phyloP scores from a whole-genome alignment of 2,888 invertebrate species.

The Andrena camellia region DNA sequence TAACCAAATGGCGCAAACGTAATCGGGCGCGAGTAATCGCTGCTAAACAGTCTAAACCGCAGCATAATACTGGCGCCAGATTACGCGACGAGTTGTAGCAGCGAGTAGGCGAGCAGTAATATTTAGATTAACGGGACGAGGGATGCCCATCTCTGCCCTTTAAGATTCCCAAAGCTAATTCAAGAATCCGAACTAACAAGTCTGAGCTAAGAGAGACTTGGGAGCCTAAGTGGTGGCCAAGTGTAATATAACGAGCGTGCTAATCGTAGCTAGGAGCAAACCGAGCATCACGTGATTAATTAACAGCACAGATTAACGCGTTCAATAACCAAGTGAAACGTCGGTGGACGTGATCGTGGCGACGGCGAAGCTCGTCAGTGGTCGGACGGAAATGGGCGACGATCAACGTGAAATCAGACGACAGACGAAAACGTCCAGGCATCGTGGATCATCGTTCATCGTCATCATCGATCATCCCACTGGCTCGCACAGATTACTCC shows the following conservation, averaged over 20 bases:
- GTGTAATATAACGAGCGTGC: background rate
- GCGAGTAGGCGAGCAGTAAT: background rate
- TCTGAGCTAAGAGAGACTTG: too few relatives aligned
- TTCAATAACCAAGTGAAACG: slow-evolving; percentile 33
- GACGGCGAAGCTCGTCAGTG: slow-evolving; percentile 14
- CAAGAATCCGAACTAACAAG: background rate
- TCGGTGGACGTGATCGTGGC: slow-evolving; percentile 51
- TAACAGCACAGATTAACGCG: slow-evolving; percentile 35
- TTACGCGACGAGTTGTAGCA: too few relatives aligned
- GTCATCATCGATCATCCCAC: slow-evolving; percentile 47
- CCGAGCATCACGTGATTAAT: slow-evolving; percentile 3
- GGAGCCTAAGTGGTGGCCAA: background rate
- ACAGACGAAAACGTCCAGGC: slow-evolving; percentile 42
- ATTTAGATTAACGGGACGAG: background rate
- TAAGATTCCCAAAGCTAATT: background rate
- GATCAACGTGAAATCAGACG: slow-evolving; percentile 33
- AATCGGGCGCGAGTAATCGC: background rate
- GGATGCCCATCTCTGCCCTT: slow-evolving; percentile 35
- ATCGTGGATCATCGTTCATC: slow-evolving; percentile 56
- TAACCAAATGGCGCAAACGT: background rate
- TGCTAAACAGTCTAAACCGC: background rate
- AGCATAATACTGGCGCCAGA: background rate
- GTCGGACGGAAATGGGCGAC: slow-evolving; percentile 36
- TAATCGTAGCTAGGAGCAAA: too few relatives aligned
- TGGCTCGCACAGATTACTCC: slow-evolving; percentile 34